Base-by-base conservation (phyloP, 2,888 invertebrate species). In the Acrobasis repandana region DNA sequence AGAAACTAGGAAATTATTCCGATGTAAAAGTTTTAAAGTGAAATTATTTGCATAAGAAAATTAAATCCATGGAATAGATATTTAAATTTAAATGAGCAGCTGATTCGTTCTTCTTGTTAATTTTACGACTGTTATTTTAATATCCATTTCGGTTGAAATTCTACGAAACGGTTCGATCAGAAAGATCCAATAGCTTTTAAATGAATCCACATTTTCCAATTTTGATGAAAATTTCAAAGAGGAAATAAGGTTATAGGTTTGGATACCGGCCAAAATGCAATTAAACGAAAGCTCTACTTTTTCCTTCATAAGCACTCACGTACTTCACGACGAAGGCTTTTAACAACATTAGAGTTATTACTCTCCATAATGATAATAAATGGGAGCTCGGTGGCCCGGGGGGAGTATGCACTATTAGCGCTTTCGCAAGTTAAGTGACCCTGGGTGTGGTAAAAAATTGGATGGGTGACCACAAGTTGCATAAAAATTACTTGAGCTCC, bases 211-310 rank as follows among this genome's bases (percentile, higher is more conserved):
- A 57, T 57, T 57, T 57, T 57, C 34, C 47, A 34, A 48, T 48
- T 48, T 48, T 57, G 57, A 16, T 48, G 58, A 49, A 58, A 49
- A 49, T 58, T 36, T 18, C 48, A 38, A 34, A 49, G 34, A 49
- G 49, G 49, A 58, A 47, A 58, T 58, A 49, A 49, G 38, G 20
- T 34, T 58, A 58, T 50, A 36, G 58, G 20, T 58, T 58, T 58
- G 58, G 58, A 58, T 36, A 38, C 36, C 36, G 38, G 58, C 58
- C 77, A 77, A 74, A 68, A 68, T 66, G 64, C 69, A 75, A 75
- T 73, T 71, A 76, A 66, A 66, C 59, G 64, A 67, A 68, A 63
- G 64, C 66, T 62, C 58, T 51, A 66, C 66, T 63, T 67, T 72
- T 69, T 69, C 58, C 48, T 61, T 64, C 60, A 62, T 65, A 67